Base-by-base conservation (phyloP, 2,888 invertebrate genomes). In the Eucriotettix oculatus region DNA sequence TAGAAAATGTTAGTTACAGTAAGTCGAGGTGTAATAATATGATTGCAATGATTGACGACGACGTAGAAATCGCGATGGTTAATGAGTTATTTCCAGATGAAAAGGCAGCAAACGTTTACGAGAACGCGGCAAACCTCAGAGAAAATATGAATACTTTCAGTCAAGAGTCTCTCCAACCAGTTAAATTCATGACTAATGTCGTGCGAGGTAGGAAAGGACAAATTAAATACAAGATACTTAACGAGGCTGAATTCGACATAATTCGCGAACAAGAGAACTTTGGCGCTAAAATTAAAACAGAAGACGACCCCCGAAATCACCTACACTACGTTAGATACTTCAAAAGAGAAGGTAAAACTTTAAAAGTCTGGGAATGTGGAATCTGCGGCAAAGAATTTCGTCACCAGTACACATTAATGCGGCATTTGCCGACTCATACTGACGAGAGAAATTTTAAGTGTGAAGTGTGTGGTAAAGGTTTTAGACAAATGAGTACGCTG, bases 371-470 rank as follows among this genome's bases (percentile, higher is more conserved):
- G 84, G 84, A 86, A 68, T 87, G 87, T 68, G 84, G 85, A 10
- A 83, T 85, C 65, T 87, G 87, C 72, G 76, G 80, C 29, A 81
- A 86, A 60, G 84, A 86, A 68, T 87, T 87, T 71, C 81, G 84
- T 58, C 87, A 87, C 70, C 86, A 86, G 67, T 87, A 87, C 69
- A 86, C 86, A 0, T 69, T 87, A 66, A 83, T 84, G 82, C 78
- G 87, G 9, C 87, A 88, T 68, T 73, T 87, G 3, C 86, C 87
- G 0, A 86, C 85, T 0, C 87, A 88, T 68, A 86, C 87, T 0
- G 85, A 87, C 65, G 86, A 86, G 70, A 74, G 87, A 60, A 87
- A 87, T 73, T 87, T 83, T 72, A 82, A 84, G 68, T 88, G 87
- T 69, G 79, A 78, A 60, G 79, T 78, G 41, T 87, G 87, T 67